Percentiles rank a stretch among this genome's conserved stretches.
These are phyloP conservation scores for Lampris incognitus DNA, from an alignment of 2,113 vertebrate species.

Conservation along the genomic window DNA sequence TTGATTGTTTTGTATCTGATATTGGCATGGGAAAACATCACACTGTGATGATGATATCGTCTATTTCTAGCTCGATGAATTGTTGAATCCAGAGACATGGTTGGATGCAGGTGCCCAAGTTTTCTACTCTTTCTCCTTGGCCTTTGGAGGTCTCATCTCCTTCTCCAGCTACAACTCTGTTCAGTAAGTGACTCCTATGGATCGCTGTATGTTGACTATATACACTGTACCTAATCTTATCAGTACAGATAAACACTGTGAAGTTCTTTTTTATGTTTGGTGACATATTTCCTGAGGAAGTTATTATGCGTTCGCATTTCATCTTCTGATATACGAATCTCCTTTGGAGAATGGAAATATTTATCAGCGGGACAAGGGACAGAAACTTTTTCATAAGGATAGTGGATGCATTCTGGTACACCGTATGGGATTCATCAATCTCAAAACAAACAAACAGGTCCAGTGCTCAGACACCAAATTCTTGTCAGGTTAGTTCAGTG, in stretches of 20 bases:
- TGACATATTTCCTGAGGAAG: too few species aligned
- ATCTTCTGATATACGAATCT: too few species aligned
- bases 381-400: too few species aligned
- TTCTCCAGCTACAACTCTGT: constrained; percentile 98
- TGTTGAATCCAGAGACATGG: constrained; percentile 92
- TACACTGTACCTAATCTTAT: background rate
- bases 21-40: background rate
- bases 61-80: constrained; percentile 75
- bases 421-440: too few species aligned
- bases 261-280: background rate
- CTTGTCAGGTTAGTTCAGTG: too few species aligned
- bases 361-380: too few species aligned
- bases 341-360: too few species aligned
- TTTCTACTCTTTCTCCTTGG: constrained; percentile 95
- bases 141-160: constrained; percentile 96
- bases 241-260: constrained; percentile 11
- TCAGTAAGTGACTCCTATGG: constrained; percentile 86
- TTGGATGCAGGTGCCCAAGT: constrained; percentile 96
- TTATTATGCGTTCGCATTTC: too few species aligned
- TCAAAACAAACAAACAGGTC: too few species aligned
- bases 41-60: background rate
- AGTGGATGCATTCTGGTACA: too few species aligned
- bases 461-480: too few species aligned
- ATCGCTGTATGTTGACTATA: too few species aligned
- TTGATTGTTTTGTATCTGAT: background rate